phyloP scores from a whole-genome alignment of 2,797 vertebrate species.

The Notoglanidium macrostoma region DNA sequence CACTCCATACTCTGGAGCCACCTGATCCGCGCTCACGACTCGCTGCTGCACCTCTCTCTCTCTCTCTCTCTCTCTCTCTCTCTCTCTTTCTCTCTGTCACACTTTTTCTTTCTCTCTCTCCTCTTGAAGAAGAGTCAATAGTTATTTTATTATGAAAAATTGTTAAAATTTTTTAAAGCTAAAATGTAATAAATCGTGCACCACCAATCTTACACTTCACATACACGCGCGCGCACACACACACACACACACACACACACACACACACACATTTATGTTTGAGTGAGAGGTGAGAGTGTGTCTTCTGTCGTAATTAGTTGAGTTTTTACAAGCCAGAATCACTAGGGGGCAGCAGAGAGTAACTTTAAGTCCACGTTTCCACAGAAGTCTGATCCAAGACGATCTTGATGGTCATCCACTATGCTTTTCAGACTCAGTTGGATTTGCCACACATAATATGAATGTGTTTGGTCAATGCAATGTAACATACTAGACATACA shows the following conservation, averaged over 20 bases:
- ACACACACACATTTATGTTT: too few species aligned
- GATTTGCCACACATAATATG: neutral
- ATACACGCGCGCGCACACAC: too few species aligned
- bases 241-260: too few species aligned
- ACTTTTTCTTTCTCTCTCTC: neutral
- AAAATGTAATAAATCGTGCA: neutral
- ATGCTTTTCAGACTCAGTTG: neutral
- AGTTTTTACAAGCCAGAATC: neutral
- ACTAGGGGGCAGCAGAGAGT: conserved; percentile 45
- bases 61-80: conserved; percentile 1
- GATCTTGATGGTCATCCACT: neutral
- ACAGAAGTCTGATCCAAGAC: neutral
- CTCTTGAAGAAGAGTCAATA: neutral
- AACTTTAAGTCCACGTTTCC: neutral
- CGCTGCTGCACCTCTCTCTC: conserved; percentile 27
- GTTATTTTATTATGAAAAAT: neutral
- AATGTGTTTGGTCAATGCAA: neutral
- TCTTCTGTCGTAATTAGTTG: neutral
- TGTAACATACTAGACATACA: neutral
- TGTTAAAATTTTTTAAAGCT: neutral
- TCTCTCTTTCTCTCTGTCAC: conserved; percentile 4
- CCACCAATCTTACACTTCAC: neutral
- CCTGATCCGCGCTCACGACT: conserved; percentile 49
- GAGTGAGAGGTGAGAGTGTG: neutral
- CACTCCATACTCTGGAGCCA: conserved; percentile 59